phyloP scores from a whole-genome alignment of 1,140 invertebrate genomes.

The Euglossa dilemma region DNA sequence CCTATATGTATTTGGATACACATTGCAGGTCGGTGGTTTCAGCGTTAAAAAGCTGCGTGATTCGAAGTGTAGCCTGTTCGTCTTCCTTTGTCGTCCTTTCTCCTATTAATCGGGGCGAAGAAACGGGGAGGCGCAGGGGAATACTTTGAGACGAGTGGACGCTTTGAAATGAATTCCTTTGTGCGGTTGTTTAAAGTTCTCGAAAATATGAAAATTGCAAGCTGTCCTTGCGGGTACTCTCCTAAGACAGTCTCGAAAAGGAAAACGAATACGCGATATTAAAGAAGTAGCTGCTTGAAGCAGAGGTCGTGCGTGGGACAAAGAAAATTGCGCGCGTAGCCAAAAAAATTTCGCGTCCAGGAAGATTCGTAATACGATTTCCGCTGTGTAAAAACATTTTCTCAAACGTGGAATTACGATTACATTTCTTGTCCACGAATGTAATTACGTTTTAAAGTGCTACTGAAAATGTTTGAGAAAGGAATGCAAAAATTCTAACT shows the following conservation, averaged over 20 bases:
- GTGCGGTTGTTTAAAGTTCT: conserved; percentile 1
- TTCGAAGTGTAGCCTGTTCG: background rate
- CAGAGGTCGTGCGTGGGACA: background rate
- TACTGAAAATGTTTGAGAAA: no score
- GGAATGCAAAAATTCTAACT: no score
- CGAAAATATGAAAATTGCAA: conserved; percentile 34
- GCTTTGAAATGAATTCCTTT: conserved; percentile 6
- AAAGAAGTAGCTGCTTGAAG: background rate
- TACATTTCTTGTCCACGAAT: background rate
- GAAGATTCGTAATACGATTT: background rate
- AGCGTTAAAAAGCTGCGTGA: no score
- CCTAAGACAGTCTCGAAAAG: background rate
- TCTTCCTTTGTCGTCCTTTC: no score
- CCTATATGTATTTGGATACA: no score
- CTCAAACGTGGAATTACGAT: background rate
- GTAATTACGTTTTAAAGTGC: no score
- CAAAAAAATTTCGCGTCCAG: background rate
- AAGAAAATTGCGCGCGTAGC: background rate
- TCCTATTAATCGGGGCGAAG: background rate
- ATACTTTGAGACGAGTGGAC: background rate
- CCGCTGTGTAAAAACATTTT: no score
- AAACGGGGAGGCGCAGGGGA: background rate
- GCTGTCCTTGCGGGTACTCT: no score
- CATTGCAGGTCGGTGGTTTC: no score
- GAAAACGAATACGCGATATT: background rate